Conservation (phyloP, 2,888 invertebrate species). For the Thymelicus acteon region DNA sequence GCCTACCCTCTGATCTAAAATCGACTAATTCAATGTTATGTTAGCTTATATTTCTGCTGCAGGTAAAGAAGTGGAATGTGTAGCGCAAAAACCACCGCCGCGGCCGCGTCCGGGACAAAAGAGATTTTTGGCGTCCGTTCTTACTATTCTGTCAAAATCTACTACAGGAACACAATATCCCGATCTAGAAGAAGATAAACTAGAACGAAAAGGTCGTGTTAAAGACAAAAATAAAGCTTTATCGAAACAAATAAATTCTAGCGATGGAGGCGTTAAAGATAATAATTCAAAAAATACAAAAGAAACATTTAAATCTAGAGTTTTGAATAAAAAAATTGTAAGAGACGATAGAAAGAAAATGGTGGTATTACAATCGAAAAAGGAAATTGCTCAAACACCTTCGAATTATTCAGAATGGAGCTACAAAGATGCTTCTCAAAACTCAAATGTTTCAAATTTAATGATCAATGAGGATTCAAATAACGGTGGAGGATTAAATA, state of each 20-base stretch:
- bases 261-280: slow-evolving; percentile 40
- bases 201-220: slow-evolving; percentile 1
- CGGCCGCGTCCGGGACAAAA: slow-evolving; percentile 53
- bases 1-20: too few species aligned
- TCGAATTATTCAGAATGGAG: slow-evolving; percentile 53
- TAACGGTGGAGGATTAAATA: background rate
- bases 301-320: slow-evolving; percentile 43
- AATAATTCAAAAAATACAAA: slow-evolving; percentile 29
- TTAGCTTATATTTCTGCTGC: slow-evolving; percentile 31
- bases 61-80: slow-evolving; percentile 40
- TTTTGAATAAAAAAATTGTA: slow-evolving; percentile 47
- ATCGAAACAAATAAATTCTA: slow-evolving; percentile 14
- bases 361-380: slow-evolving; percentile 56
- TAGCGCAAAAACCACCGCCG: slow-evolving; percentile 46
- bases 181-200: slow-evolving; percentile 43
- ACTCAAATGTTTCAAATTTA: slow-evolving; percentile 17
- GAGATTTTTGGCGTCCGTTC: slow-evolving; percentile 57
- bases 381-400: slow-evolving; percentile 55
- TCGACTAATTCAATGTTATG: too few species aligned
- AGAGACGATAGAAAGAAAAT: slow-evolving; percentile 48
- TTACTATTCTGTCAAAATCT: slow-evolving; percentile 59
- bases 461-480: slow-evolving; percentile 5
- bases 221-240: slow-evolving; percentile 31
- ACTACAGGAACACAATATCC: slow-evolving; percentile 61
- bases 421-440: slow-evolving; percentile 22